Conservation (phyloP, 2,888 invertebrate genomes). For the Papilio elwesi region DNA sequence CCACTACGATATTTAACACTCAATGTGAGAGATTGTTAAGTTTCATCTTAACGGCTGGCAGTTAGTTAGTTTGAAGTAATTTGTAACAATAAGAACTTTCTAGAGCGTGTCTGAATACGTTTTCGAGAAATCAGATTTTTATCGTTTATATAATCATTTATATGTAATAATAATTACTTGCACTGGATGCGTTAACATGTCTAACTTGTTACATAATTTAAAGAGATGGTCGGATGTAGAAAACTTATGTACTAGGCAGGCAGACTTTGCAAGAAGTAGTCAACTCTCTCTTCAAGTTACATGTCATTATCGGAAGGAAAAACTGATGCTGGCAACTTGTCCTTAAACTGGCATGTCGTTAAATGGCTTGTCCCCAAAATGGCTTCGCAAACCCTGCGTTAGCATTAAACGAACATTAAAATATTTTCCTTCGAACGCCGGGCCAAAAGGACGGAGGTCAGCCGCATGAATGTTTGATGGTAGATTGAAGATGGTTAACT, state of each 20-base stretch:
- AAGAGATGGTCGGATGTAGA: not conserved
- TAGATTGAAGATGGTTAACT: too few species aligned
- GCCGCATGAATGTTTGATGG: too few species aligned
- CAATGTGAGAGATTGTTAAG: conserved; percentile 22
- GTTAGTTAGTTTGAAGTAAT: conserved; percentile 56
- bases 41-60: conserved; percentile 32
- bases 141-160: conserved; percentile 36
- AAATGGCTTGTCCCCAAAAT: too few species aligned
- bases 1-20: not conserved
- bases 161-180: conserved; percentile 31
- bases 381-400: too few species aligned
- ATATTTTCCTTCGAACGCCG: too few species aligned
- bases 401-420: too few species aligned
- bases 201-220: conserved; percentile 23
- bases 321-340: too few species aligned
- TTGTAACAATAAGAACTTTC: conserved; percentile 61
- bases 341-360: too few species aligned
- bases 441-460: too few species aligned
- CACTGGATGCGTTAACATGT: conserved; percentile 10
- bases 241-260: not conserved
- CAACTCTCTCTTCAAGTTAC: too few species aligned
- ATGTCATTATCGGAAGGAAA: too few species aligned
- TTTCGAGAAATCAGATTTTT: conserved; percentile 43
- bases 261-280: too few species aligned
- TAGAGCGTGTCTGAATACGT: conserved; percentile 61